Percentiles rank a stretch among this genome's conserved stretches.
These are phyloP conservation scores for Mormyrus proboscirostris DNA, from an alignment of 2,797 vertebrate species.

Conservation along the genomic window DNA sequence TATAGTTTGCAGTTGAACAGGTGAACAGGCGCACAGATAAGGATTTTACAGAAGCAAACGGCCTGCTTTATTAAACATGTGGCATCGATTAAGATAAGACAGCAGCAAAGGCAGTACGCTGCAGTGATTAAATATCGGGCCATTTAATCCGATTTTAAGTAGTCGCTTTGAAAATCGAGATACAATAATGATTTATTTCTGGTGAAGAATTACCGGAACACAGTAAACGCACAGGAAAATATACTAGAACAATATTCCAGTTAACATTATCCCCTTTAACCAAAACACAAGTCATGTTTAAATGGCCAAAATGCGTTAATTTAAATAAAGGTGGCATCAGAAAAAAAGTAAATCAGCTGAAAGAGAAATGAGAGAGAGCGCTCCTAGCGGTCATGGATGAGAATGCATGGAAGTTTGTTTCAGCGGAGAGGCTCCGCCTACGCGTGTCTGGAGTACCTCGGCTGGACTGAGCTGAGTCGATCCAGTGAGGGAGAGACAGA, in stretches of 20 bases:
- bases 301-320: neutral
- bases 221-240: neutral
- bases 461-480: conserved; percentile 26
- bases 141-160: neutral
- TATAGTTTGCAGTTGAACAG: neutral
- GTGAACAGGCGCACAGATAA: neutral
- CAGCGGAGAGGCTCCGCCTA: conserved; percentile 37
- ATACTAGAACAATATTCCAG: neutral
- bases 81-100: neutral
- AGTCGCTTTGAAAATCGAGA: neutral
- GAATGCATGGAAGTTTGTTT: neutral
- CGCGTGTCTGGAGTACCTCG: conserved; percentile 29
- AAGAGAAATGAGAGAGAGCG: neutral
- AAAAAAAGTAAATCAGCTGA: neutral
- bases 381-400: conserved; percentile 11
- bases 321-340: neutral
- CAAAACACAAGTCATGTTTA: neutral
- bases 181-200: neutral
- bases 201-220: neutral
- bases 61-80: neutral
- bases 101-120: neutral
- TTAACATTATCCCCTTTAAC: neutral
- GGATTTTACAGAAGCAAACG: neutral
- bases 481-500: conserved; percentile 1
- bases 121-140: neutral